Conservation (phyloP, 2,113 vertebrate species). For the Rattus norvegicus region GRCr8 NC_086023.1:166510501-166511000, state of each 20-base stretch:
- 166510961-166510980: too few species aligned
- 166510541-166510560: neutral
- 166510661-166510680: neutral
- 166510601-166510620: neutral
- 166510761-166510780: neutral
- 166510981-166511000: too few species aligned
- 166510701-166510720: too few species aligned
- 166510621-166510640: neutral
- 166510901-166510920: too few species aligned
- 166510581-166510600: neutral
- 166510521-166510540: rapidly evolving
- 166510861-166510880: neutral
- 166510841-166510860: too few species aligned
- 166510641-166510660: neutral
- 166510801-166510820: neutral
- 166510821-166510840: neutral
- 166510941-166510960: too few species aligned
- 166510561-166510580: rapidly evolving
- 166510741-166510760: neutral
- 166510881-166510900: neutral
- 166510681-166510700: neutral
- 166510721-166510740: neutral
- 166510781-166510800: rapidly evolving
- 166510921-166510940: neutral
- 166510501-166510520: neutral